Base-by-base conservation (phyloP, 1,140 invertebrate genomes). In the Steinernema feltiae region DNA sequence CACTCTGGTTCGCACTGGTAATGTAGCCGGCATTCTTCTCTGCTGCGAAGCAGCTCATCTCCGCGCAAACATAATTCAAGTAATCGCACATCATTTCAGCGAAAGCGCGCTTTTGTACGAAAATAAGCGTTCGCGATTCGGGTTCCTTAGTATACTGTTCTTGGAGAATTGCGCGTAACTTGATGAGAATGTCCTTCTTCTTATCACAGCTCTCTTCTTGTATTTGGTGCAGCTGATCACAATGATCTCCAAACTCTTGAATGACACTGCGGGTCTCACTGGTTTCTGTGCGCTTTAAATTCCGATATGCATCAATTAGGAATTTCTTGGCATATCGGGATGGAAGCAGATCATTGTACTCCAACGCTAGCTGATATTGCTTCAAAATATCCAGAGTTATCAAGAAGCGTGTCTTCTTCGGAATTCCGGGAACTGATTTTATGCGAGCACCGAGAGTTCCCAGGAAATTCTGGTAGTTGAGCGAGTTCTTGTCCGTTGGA, bases 61-160 rank as follows among this genome's bases (percentile, higher is more conserved):
- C 3, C 15, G 12, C 24, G 24, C 53, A 63, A 15, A 63, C 3
- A 3, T 63, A 7, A 21, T 63, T 63, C 15, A 71, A 3, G 29
- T 71, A 71, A n/a, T 71, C 70, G 29, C 30, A 31, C 7, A 73
- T 12, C 30, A 53, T 31, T 21, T 48, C 30, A 7, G 72, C 70
- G 30, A 73, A 70, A 2, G 31, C 72, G n/a, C 72, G 32, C 30
- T 32, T 73, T 18, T 53, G 72, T 3, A 73, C 72, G 72, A 73
- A 73, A 7, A 73, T 73, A 2, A 73, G 41, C 2, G 72, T 73
- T 3, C 72, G 31, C 24, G 72, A 53, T 31, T 73, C 72, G 17
- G 72, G 72, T 3, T 3, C 2, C 72, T 7, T 29, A 2, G 31
- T 17, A 53, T 73, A 73, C 70, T 71, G 70, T 30, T 73, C 70